phyloP scores from a whole-genome alignment of 2,888 invertebrate genomes.

The Sialis fuliginosa region DNA sequence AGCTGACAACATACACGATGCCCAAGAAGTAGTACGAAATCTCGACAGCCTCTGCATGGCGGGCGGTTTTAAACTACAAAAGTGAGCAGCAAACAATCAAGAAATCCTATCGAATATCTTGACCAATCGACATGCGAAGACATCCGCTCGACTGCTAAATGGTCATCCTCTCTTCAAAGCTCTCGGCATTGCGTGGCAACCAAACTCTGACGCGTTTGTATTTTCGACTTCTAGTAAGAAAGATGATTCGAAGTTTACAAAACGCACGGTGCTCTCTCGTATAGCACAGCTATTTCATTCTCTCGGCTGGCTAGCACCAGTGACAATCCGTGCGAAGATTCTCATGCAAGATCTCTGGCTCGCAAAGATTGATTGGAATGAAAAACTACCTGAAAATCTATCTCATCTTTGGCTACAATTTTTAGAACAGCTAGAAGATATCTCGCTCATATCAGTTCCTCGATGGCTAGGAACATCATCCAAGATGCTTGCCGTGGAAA shows the following conservation, averaged over 20 bases:
- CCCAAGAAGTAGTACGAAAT: neutral
- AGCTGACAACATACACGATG: neutral
- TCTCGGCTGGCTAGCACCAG: neutral
- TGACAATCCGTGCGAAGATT: neutral
- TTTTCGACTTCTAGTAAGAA: neutral
- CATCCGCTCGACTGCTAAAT: too few relatives aligned
- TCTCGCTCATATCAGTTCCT: conserved; percentile 1
- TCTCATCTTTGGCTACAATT: conserved; percentile 1
- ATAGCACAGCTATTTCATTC: neutral
- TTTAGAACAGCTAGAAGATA: neutral
- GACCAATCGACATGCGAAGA: too few relatives aligned
- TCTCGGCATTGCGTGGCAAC: neutral
- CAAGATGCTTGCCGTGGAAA: neutral
- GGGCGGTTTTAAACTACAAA: neutral
- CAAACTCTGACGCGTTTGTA: neutral
- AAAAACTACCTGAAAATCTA: neutral
- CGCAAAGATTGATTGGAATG: neutral
- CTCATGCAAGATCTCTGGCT: conserved; percentile 1
- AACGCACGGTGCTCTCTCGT: neutral
- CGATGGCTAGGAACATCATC: conserved; percentile 2
- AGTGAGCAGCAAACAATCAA: neutral
- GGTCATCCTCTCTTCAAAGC: neutral
- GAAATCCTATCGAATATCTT: too few relatives aligned
- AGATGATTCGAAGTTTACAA: neutral
- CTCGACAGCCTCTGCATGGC: neutral